phyloP scores from a whole-genome alignment of 2,888 invertebrate species.

The Itoplectis maculator region DNA sequence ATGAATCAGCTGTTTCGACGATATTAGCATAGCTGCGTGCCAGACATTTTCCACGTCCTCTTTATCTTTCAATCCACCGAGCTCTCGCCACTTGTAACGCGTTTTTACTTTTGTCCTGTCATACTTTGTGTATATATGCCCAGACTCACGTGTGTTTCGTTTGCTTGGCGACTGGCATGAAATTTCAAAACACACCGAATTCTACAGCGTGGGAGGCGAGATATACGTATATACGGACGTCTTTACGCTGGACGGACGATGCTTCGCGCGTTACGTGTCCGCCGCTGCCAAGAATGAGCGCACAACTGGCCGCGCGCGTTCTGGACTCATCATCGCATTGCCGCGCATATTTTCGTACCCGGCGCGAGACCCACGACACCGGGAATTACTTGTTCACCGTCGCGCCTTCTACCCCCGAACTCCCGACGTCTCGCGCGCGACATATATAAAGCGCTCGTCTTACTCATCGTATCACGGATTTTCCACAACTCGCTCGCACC shows the following conservation, averaged over 20 bases:
- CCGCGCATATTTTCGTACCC: slow-evolving; percentile 31
- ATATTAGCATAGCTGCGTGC: background rate
- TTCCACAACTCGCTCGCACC: slow-evolving; percentile 2
- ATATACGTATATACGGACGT: background rate
- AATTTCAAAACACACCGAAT: slow-evolving; percentile 46
- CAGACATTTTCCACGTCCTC: slow-evolving; percentile 22
- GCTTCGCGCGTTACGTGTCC: background rate
- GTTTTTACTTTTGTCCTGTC: slow-evolving; percentile 24
- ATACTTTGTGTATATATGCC: slow-evolving; percentile 1
- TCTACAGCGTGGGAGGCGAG: background rate
- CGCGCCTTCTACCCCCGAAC: background rate
- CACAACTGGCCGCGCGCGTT: slow-evolving; percentile 40
- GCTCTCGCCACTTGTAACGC: slow-evolving; percentile 27
- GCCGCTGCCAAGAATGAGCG: slow-evolving; percentile 52
- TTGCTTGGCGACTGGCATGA: slow-evolving; percentile 33
- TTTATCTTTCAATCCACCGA: background rate
- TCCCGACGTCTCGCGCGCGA: background rate
- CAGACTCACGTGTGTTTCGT: background rate
- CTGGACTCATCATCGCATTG: slow-evolving; percentile 32
- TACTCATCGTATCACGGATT: slow-evolving; percentile 47
- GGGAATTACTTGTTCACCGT: slow-evolving; percentile 29
- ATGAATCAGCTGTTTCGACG: slow-evolving; percentile 6
- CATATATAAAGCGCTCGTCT: background rate
- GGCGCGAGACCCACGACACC: slow-evolving; percentile 43
- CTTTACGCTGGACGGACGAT: background rate